Evolutionary conservation across 2,113 vertebrate species (phyloP).

Genomic region (Hippolais icterina): DNA sequence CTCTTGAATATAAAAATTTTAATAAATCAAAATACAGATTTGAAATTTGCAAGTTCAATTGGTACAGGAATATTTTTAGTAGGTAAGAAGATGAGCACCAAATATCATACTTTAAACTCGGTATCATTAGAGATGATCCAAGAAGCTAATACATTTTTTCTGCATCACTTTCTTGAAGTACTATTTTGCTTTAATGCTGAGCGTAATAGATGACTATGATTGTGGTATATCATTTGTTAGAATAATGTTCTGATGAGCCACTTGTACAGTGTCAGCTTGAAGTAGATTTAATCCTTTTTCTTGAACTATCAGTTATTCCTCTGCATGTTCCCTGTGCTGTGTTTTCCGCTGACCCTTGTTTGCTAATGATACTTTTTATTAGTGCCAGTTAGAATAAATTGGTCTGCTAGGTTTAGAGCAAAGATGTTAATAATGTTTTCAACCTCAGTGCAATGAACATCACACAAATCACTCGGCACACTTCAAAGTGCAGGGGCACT

Average conservation of each 20-base stretch:
- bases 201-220: constrained; percentile 1
- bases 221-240: not conserved
- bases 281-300: constrained; percentile 36
- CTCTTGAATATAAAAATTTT: not conserved
- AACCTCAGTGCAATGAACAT: constrained; percentile 17
- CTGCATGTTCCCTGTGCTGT: not conserved
- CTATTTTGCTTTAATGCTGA: constrained; percentile 32
- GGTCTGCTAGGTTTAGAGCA: constrained; percentile 20
- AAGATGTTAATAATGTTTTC: constrained; percentile 52
- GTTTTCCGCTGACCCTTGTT: constrained; percentile 30
- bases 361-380: constrained; percentile 49
- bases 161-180: constrained; percentile 19
- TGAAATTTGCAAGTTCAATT: constrained; percentile 21
- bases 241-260: constrained; percentile 24
- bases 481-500: not conserved
- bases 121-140: constrained; percentile 1
- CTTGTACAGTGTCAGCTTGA: not conserved
- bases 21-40: constrained; percentile 22
- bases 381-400: constrained; percentile 46
- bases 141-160: constrained; percentile 21
- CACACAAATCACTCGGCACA: not conserved
- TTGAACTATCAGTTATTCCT: not conserved
- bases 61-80: not conserved
- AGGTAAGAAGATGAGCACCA: not conserved
- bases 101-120: not conserved